Conservation (phyloP, 2,888 invertebrate species). For the Sminthurides aquaticus region DNA sequence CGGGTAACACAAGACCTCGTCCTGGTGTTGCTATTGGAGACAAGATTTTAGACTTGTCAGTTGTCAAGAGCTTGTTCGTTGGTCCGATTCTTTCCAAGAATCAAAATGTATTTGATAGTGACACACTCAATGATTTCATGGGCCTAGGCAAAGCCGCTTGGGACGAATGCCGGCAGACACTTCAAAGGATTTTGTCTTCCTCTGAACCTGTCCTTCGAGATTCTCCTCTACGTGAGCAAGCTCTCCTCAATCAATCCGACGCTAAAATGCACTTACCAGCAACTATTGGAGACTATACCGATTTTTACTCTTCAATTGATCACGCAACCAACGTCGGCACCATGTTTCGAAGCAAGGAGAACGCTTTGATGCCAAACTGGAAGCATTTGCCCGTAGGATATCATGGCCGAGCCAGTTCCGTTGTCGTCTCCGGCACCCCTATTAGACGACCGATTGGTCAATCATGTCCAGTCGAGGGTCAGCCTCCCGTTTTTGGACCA, state of each 20-base stretch:
- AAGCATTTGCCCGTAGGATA: constrained; percentile 94
- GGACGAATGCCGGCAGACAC: constrained; percentile 72
- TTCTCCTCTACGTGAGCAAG: constrained; percentile 55
- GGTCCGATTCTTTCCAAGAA: constrained; percentile 63
- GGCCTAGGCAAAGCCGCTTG: constrained; percentile 71
- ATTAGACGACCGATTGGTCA: constrained; percentile 87
- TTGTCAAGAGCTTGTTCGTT: constrained; percentile 69
- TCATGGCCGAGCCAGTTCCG: constrained; percentile 91
- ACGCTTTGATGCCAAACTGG: constrained; percentile 96
- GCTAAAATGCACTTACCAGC: constrained; percentile 68
- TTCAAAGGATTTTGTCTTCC: constrained; percentile 67
- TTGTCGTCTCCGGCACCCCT: constrained; percentile 89
- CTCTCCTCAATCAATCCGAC: constrained; percentile 33
- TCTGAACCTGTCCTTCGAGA: constrained; percentile 64
- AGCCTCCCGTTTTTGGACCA: constrained; percentile 75
- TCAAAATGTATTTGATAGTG: constrained; percentile 71
- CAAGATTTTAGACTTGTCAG: constrained; percentile 75
- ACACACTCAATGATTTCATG: constrained; percentile 83
- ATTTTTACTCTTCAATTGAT: constrained; percentile 95
- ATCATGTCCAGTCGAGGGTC: constrained; percentile 72
- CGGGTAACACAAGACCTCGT: constrained; percentile 64
- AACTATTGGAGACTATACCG: constrained; percentile 92
- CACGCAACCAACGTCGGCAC: constrained; percentile 96
- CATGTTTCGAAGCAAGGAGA: constrained; percentile 93
- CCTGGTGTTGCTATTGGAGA: constrained; percentile 96